phyloP scores from a whole-genome alignment of 2,113 vertebrate species.

The Daubentonia madagascariensis region DNA sequence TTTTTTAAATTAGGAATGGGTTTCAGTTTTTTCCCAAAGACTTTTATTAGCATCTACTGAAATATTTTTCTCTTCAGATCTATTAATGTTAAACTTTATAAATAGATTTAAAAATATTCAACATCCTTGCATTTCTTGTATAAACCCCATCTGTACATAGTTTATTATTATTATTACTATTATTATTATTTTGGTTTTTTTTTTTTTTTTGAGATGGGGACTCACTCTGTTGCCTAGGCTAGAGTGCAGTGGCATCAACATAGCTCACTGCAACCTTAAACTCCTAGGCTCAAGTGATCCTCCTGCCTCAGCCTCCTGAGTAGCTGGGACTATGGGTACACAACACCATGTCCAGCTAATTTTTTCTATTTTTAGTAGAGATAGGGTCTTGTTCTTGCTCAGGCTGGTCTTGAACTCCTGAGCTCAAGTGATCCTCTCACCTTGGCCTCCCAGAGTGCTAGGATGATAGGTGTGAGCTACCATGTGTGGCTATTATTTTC shows the following conservation, averaged over 20 bases:
- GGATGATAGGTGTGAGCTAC: too few species aligned
- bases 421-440: too few species aligned
- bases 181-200: background rate
- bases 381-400: too few species aligned
- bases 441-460: too few species aligned
- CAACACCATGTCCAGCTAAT: background rate
- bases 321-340: background rate
- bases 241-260: too few species aligned
- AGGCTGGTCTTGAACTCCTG: too few species aligned
- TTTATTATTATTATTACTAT: background rate
- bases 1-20: too few species aligned
- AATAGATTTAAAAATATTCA: background rate
- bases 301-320: background rate
- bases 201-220: background rate
- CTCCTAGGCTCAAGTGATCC: background rate
- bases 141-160: background rate
- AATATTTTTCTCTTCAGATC: background rate
- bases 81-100: background rate
- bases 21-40: background rate
- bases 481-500: background rate
- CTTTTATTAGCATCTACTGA: background rate
- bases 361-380: too few species aligned
- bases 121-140: background rate
- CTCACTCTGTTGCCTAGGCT: background rate
- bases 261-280: background rate